Evolutionary conservation across 2,888 invertebrate species (phyloP).

Genomic region (Exocentrus adspersus): DNA sequence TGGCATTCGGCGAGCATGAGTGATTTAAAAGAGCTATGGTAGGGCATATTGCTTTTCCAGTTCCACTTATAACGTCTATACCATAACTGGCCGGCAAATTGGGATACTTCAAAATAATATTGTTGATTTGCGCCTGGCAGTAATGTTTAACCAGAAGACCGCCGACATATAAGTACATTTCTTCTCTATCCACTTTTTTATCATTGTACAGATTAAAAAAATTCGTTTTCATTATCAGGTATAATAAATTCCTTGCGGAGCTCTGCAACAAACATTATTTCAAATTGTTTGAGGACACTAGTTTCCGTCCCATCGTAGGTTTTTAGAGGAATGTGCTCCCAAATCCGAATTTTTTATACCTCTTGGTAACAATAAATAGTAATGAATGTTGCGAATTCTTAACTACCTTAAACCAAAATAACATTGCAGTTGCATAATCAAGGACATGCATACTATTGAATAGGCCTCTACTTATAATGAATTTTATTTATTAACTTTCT

Average conservation of each 20-base stretch:
- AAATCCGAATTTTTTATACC: too few species aligned
- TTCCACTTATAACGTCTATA: conserved; percentile 37
- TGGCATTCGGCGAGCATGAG: conserved; percentile 47
- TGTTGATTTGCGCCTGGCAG: conserved; percentile 47
- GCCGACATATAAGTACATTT: conserved; percentile 43
- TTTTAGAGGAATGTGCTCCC: too few species aligned
- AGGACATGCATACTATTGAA: too few species aligned
- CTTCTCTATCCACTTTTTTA: conserved; percentile 23
- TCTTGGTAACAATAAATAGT: too few species aligned
- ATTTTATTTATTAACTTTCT: too few species aligned
- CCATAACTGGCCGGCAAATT: conserved; percentile 36
- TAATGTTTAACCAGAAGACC: conserved; percentile 49
- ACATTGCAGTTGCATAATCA: too few species aligned
- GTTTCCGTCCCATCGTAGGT: too few species aligned
- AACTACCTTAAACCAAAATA: too few species aligned
- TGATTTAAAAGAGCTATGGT: conserved; percentile 46
- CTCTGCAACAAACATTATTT: conserved; percentile 45
- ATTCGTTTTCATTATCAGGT: conserved; percentile 42
- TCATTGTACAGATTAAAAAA: conserved; percentile 42
- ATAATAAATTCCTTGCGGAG: conserved; percentile 39
- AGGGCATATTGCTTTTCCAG: conserved; percentile 48
- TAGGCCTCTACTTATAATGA: too few species aligned
- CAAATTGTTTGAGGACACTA: too few species aligned
- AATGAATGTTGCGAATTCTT: too few species aligned
- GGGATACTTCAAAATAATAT: conserved; percentile 38